A percentile compares a stretch with the other conserved stretches of the same genome.
Evolutionary conservation across 2,888 invertebrate genomes (phyloP).

Genomic region (Cheilosia variabilis): DNA sequence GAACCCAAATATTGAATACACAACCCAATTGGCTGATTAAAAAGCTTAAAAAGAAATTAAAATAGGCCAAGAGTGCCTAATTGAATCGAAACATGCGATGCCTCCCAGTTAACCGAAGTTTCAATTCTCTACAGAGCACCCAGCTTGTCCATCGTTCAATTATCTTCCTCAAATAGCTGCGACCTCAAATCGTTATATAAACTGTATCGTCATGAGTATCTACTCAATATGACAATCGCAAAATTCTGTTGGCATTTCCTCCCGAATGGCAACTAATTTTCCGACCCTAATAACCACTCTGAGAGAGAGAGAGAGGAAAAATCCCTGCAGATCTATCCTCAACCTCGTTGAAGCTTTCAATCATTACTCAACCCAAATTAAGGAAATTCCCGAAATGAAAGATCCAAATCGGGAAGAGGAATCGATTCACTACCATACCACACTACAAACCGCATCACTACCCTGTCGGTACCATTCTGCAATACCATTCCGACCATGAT

Average conservation of each 20-base stretch:
- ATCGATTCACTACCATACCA: neutral
- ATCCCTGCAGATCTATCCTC: slow-evolving; percentile 1
- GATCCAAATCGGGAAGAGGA: slow-evolving; percentile 33
- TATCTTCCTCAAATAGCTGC: neutral
- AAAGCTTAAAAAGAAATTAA: too few species aligned
- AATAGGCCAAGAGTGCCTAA: too few species aligned
- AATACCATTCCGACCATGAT: slow-evolving; percentile 39
- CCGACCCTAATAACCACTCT: slow-evolving; percentile 35
- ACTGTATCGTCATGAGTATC: slow-evolving; percentile 49
- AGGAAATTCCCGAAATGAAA: slow-evolving; percentile 65
- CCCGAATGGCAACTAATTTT: slow-evolving; percentile 46
- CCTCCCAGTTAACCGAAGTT: too few species aligned
- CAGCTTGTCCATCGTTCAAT: neutral
- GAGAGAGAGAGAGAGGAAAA: too few species aligned
- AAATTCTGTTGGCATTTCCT: slow-evolving; percentile 34
- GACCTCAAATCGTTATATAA: slow-evolving; percentile 26
- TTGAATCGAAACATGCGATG: too few species aligned
- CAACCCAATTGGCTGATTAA: too few species aligned
- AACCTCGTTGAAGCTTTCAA: slow-evolving; percentile 42
- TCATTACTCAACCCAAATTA: slow-evolving; percentile 46
- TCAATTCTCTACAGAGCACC: too few species aligned
- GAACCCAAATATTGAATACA: too few species aligned
- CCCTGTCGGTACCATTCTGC: slow-evolving; percentile 34
- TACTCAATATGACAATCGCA: slow-evolving; percentile 43
- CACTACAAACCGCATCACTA: slow-evolving; percentile 26